Evolutionary conservation across 2,797 vertebrate species (phyloP).

Genomic region (Borostomias antarcticus): DNA sequence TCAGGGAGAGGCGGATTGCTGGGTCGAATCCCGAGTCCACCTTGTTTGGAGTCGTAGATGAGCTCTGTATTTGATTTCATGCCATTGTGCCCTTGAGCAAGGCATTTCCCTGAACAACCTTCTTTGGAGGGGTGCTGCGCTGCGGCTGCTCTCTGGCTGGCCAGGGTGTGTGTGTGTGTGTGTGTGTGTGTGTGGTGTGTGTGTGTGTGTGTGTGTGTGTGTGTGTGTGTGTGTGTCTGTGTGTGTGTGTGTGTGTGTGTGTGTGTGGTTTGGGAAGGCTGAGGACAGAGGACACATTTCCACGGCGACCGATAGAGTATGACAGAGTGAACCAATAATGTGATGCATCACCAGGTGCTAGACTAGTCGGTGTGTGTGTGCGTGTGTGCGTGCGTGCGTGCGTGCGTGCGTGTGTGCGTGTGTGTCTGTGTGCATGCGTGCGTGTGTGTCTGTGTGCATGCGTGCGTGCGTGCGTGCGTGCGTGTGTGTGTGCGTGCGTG

Average conservation of each 20-base stretch:
- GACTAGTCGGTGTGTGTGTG: too few relatives aligned
- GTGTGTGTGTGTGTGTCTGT: neutral
- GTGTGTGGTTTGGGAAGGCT: neutral
- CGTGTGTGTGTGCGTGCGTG: neutral
- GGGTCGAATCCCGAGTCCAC: too few relatives aligned
- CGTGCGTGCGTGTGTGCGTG: too few relatives aligned
- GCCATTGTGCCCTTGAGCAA: slow-evolving; percentile 23
- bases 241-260: neutral
- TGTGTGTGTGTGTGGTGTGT: slow-evolving; percentile 2
- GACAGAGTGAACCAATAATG: too few relatives aligned
- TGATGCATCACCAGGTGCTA: too few relatives aligned
- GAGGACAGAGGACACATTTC: too few relatives aligned
- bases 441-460: too few relatives aligned
- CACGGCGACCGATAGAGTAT: too few relatives aligned
- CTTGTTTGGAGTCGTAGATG: too few relatives aligned
- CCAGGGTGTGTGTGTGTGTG: slow-evolving; percentile 11
- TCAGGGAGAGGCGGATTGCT: too few relatives aligned
- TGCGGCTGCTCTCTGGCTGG: neutral
- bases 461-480: neutral
- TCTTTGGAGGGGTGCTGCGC: slow-evolving; percentile 21
- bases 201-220: neutral
- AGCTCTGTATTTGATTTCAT: slow-evolving; percentile 8
- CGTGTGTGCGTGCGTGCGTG: too few relatives aligned
- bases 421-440: too few relatives aligned
- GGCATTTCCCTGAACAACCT: neutral